Percentiles rank a stretch among this genome's conserved stretches.
phyloP scores from a whole-genome alignment of 2,888 invertebrate genomes.

The Phragmatobia fuliginosa region DNA sequence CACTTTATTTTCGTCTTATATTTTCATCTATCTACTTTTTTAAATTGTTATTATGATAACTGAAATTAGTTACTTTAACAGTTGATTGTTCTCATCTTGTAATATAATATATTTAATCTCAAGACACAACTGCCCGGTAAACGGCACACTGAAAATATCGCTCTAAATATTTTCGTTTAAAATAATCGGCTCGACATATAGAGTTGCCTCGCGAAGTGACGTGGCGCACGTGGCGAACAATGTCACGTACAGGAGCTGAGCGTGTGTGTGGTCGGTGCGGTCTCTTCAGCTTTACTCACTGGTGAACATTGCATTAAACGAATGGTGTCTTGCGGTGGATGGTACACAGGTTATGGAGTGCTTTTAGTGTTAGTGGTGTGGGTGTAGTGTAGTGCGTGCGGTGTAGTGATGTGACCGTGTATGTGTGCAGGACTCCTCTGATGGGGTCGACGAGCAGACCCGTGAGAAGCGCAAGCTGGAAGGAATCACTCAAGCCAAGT shows the following conservation, averaged over 20 bases:
- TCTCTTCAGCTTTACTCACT: constrained; percentile 1
- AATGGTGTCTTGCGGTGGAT: constrained; percentile 19
- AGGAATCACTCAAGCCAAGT: constrained; percentile 87
- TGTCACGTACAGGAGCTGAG: not conserved
- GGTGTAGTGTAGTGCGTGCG: constrained; percentile 45
- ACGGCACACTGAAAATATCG: not conserved
- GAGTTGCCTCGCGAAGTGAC: not conserved
- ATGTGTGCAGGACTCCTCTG: constrained; percentile 74
- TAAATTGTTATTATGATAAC: not conserved
- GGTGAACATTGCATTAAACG: not conserved
- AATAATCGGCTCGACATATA: not conserved
- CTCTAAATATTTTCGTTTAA: not conserved
- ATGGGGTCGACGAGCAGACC: constrained; percentile 80
- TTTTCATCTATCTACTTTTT: no score
- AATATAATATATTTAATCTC: not conserved
- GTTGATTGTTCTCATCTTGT: not conserved
- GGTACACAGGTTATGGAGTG: constrained; percentile 35
- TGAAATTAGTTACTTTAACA: not conserved
- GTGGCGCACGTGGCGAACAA: not conserved
- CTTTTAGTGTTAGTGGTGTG: constrained; percentile 35
- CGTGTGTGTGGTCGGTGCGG: not conserved
- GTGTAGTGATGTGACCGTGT: constrained; percentile 57
- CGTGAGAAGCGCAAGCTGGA: constrained; percentile 92
- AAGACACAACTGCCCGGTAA: not conserved
- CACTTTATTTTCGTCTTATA: no score